Base-by-base conservation (phyloP, 1,140 invertebrate species). In the Heliconius melpomene region DNA sequence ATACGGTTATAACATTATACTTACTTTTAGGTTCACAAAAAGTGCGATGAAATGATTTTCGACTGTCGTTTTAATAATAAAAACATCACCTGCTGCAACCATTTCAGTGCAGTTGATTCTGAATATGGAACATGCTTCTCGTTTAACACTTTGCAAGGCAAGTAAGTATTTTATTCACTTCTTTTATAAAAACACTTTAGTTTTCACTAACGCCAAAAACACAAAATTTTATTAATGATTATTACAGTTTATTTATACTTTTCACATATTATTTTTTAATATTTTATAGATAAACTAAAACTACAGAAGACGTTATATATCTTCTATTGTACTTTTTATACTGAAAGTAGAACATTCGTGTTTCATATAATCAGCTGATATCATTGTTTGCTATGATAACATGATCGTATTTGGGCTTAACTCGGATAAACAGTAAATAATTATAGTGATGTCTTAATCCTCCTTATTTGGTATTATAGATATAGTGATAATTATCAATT, bases 41-140 rank as follows among this genome's bases (percentile, higher is more conserved):
- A 89, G 66, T 96, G 96, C 82, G 46, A 86, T 13, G 89, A 93
- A 77, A 72, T 95, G 29, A 79, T 96, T 40, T 79, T 83, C 0
- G 85, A 90, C 11, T 96, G 96, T 82, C 88, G 80, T 71, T 96
- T 95, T 93, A 95, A 95, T 81, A 87, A 82, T 16, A 50, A 87
- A 73, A 70, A 83, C 38, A 95, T 96, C 79, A 86, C 95, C 81
- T 96, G 96, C 84, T 96, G 96, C 82, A 87, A 94, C 13, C 82
- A 95, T 70, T 96, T 96, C 86, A 84, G 93, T 77, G 89, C 92
- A 1, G 82, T 96, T 7, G 90, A 95, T 75, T 96, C 95, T 0
- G 95, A 96, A 82, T 92, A 93, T 83, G 96, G 95, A 20, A 78
- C 91, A 32, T 96, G 95, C 83, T 96, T 88, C 86, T 91, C 95